These are phyloP conservation scores for Polia nebulosa DNA, from an alignment of 2,888 invertebrate species.

Conservation along the genomic window DNA sequence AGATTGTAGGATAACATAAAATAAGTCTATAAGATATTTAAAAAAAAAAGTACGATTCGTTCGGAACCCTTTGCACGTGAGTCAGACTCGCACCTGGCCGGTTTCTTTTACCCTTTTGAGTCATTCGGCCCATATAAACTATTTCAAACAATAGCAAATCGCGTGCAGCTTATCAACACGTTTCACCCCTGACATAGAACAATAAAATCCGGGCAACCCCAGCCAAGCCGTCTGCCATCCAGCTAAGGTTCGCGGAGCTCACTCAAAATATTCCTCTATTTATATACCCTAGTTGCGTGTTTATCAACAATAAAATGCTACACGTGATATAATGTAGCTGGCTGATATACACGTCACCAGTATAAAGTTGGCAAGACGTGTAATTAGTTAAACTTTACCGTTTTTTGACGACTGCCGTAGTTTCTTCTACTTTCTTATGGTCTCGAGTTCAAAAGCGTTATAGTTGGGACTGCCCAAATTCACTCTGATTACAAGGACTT, in stretches of 20 bases:
- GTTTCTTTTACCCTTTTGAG: background rate
- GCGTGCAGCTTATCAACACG: conserved; percentile 51
- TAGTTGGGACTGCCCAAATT: background rate
- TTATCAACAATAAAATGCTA: conserved; percentile 43
- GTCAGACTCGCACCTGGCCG: too few species aligned
- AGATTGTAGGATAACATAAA: too few species aligned
- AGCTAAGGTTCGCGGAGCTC: conserved; percentile 25
- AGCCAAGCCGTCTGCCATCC: conserved; percentile 40
- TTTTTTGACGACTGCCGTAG: conserved; percentile 9
- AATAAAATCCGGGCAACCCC: conserved; percentile 45
- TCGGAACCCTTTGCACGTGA: too few species aligned
- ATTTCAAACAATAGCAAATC: conserved; percentile 30
- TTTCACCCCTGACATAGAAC: conserved; percentile 37
- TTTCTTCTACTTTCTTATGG: conserved; percentile 6
- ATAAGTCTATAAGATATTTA: too few species aligned
- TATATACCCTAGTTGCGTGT: conserved; percentile 43
- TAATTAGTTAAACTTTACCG: conserved; percentile 25
- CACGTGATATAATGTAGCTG: conserved; percentile 42
- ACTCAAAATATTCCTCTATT: conserved; percentile 28
- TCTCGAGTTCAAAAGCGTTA: background rate
- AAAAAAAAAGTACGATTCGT: too few species aligned
- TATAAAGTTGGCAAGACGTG: conserved; percentile 29
- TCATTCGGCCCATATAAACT: conserved; percentile 10
- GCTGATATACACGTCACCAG: conserved; percentile 45
- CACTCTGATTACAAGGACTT: too few species aligned